Conservation (phyloP, 2,113 vertebrate species). For the Tauraco erythrolophus region DNA sequence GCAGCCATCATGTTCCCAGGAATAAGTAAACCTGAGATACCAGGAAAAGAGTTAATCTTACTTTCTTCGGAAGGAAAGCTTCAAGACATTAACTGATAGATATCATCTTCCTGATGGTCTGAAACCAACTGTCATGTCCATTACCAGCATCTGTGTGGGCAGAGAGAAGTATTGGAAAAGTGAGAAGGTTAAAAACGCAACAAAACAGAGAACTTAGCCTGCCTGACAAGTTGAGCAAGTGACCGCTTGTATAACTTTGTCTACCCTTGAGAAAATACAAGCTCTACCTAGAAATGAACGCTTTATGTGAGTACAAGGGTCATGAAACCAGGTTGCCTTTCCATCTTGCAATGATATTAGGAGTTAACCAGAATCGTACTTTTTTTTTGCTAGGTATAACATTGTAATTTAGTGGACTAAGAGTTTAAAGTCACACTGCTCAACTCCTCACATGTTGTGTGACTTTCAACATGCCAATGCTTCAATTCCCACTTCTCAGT, state of each 20-base stretch:
- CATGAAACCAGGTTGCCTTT: not conserved
- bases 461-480: not conserved
- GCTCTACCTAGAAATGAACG: not conserved
- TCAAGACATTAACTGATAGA: not conserved
- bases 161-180: not conserved
- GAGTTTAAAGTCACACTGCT: not conserved
- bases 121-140: not conserved
- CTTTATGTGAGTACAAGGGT: not conserved
- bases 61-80: not conserved
- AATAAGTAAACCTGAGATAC: not conserved
- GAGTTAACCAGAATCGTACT: accelerated
- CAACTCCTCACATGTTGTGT: not conserved
- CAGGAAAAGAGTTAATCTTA: not conserved
- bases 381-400: not conserved
- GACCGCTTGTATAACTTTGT: not conserved
- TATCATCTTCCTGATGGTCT: not conserved
- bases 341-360: not conserved
- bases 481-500: not conserved
- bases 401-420: not conserved
- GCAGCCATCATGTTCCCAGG: not conserved
- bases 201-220: not conserved
- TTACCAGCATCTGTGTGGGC: not conserved
- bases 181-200: not conserved
- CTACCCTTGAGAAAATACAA: not conserved
- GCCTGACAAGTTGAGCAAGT: not conserved